Evolutionary conservation across 2,888 invertebrate genomes (phyloP).

Genomic region (Tridacna crocea): DNA sequence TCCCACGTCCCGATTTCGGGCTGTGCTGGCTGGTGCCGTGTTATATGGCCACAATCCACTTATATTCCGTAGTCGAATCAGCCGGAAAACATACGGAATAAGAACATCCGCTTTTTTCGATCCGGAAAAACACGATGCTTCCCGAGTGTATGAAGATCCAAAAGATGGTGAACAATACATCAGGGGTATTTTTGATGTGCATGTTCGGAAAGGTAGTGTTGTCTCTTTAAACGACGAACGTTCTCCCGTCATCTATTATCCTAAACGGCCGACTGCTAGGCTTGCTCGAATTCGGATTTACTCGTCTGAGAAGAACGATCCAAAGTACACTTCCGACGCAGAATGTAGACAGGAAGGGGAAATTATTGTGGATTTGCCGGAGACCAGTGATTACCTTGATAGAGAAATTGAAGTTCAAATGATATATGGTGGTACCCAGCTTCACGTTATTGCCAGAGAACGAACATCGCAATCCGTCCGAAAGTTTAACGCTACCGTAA

Average conservation of each 20-base stretch:
- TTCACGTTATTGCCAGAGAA: constrained; percentile 44
- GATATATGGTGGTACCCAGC: constrained; percentile 58
- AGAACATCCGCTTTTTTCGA: constrained; percentile 9
- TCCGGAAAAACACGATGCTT: constrained; percentile 11
- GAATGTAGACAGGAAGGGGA: constrained; percentile 43
- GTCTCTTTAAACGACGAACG: constrained; percentile 15
- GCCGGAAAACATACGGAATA: constrained; percentile 29
- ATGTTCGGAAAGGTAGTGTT: constrained; percentile 26
- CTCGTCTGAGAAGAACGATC: constrained; percentile 17
- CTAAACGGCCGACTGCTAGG: constrained; percentile 27
- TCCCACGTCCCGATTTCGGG: constrained; percentile 47
- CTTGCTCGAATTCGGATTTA: constrained; percentile 27
- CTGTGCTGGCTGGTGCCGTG: constrained; percentile 53
- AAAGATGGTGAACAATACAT: constrained; percentile 9
- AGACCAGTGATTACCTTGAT: constrained; percentile 26
- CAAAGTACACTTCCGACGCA: constrained; percentile 32
- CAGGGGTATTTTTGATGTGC: constrained; percentile 32
- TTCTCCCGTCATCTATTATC: constrained; percentile 5
- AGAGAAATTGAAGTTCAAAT: constrained; percentile 39
- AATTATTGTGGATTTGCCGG: constrained; percentile 42
- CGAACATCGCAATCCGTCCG: too few species aligned
- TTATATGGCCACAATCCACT: constrained; percentile 50
- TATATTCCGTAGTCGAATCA: constrained; percentile 46
- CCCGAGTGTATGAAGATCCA: background rate
- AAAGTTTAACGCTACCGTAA: too few species aligned